Evolutionary conservation across 92 coral and sea anemone genomes (phyloP).

Genomic region (Phenganax stokvisi): DNA sequence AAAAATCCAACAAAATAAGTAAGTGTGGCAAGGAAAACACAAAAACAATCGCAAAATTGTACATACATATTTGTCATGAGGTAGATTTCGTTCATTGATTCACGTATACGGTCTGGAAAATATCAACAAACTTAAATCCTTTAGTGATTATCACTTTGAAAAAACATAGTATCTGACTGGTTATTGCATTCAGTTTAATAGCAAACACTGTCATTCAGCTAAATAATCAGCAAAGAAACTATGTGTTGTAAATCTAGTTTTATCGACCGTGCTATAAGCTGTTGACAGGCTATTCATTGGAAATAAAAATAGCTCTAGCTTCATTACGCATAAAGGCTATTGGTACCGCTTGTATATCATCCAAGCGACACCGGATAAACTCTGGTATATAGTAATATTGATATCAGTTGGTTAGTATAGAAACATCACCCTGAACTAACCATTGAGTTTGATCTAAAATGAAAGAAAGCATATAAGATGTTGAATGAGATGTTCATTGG

Average conservation of each 20-base stretch:
- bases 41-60: not conserved
- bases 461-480: not conserved
- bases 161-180: no score
- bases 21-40: not conserved
- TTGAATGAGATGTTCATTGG: not conserved
- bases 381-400: no score
- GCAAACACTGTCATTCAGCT: not conserved
- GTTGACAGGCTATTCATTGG: no score
- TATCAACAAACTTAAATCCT: not conserved
- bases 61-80: slow-evolving; percentile 97
- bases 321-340: no score
- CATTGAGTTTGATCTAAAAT: slow-evolving; percentile 63
- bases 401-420: no score
- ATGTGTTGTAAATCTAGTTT: not conserved
- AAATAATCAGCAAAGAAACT: not conserved
- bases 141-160: not conserved
- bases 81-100: slow-evolving; percentile 91
- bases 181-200: not conserved
- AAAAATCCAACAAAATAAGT: not conserved
- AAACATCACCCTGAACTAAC: slow-evolving; percentile 34
- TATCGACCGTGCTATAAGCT: no score
- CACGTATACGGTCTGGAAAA: slow-evolving; percentile 75
- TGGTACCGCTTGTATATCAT: no score
- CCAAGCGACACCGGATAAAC: no score
- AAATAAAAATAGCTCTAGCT: no score